Conservation (phyloP, 2,888 invertebrate genomes). For the Scelioninae gen. 2 region DNA sequence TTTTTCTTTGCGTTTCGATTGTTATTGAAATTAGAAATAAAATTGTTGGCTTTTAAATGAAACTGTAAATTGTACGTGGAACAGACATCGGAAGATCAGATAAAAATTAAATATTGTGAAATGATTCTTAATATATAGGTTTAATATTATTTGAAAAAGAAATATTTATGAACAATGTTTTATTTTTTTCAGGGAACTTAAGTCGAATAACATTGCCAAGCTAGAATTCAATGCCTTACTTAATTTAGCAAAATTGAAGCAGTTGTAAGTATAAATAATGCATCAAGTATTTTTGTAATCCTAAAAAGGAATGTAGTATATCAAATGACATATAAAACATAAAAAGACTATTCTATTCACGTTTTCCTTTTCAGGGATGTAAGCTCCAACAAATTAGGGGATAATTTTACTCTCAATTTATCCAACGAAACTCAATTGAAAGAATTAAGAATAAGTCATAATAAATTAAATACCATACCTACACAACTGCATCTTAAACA, state of each 20-base stretch:
- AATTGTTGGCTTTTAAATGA: background rate
- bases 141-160: too few species aligned
- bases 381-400: constrained; percentile 77
- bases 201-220: constrained; percentile 75
- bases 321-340: too few species aligned
- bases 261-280: constrained; percentile 68
- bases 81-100: background rate
- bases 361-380: constrained; percentile 76
- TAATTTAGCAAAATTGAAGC: constrained; percentile 68
- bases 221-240: constrained; percentile 71
- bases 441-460: constrained; percentile 76
- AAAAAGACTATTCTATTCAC: too few species aligned
- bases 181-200: constrained; percentile 75
- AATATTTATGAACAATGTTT: background rate
- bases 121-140: too few species aligned
- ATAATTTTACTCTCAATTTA: constrained; percentile 76
- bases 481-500: constrained; percentile 68
- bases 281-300: too few species aligned
- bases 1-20: constrained; percentile 23
- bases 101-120: too few species aligned
- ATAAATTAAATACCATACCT: constrained; percentile 74
- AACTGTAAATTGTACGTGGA: constrained; percentile 3
- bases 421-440: constrained; percentile 77
- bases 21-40: constrained; percentile 35
- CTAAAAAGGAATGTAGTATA: too few species aligned